Evolutionary conservation across 2,797 vertebrate genomes (phyloP).

Genomic region (Cossypha polioptera): DNA sequence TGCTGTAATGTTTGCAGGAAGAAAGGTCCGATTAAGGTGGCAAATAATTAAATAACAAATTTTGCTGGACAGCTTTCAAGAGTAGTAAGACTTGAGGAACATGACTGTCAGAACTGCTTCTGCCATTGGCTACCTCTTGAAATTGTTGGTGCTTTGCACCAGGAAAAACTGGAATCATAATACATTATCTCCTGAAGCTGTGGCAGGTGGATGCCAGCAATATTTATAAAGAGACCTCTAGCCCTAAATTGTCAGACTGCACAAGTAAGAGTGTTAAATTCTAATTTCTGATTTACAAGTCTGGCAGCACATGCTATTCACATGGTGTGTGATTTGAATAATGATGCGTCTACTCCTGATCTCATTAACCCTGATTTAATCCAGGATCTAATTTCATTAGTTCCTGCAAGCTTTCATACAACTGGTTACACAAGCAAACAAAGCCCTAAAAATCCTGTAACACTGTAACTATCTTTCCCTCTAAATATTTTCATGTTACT

Average conservation of each 20-base stretch:
- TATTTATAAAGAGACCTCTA: conserved; percentile 16
- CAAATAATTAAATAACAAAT: background rate
- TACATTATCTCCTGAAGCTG: background rate
- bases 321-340: conserved; percentile 44
- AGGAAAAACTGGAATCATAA: background rate
- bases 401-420: conserved; percentile 26
- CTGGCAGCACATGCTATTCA: background rate
- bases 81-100: background rate
- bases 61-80: background rate
- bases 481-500: background rate
- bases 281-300: conserved; percentile 50
- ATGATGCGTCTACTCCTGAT: conserved; percentile 47
- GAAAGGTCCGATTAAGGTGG: background rate
- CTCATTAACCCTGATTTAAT: conserved; percentile 55
- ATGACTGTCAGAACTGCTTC: background rate
- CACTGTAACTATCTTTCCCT: background rate
- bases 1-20: background rate
- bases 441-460: background rate
- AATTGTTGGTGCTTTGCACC: background rate
- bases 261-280: conserved; percentile 30
- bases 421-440: conserved; percentile 31
- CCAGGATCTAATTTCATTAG: conserved; percentile 21
- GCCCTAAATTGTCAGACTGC: conserved; percentile 18
- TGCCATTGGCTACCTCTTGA: background rate
- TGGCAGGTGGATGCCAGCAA: background rate